phyloP scores from a whole-genome alignment of 2,113 vertebrate species.

The Anguilla rostrata region DNA sequence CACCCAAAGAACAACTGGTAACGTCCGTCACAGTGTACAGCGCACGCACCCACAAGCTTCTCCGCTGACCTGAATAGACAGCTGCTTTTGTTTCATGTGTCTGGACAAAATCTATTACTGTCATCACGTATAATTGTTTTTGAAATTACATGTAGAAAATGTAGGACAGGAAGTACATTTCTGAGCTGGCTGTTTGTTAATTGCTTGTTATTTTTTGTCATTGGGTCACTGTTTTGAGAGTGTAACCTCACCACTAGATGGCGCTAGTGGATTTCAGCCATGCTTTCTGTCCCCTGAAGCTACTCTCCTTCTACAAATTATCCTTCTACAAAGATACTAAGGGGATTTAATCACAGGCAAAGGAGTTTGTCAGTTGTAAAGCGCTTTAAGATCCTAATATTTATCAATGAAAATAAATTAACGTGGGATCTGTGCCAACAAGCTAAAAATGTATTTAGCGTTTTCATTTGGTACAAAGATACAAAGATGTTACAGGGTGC shows the following conservation, averaged over 20 bases:
- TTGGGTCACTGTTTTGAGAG: background rate
- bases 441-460: background rate
- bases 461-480: background rate
- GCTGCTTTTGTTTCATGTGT: too few relatives aligned
- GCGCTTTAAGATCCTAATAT: background rate
- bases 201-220: background rate
- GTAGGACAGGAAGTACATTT: background rate
- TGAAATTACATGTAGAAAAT: background rate
- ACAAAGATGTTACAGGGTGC: too few relatives aligned
- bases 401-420: background rate
- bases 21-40: conserved; percentile 45
- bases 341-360: background rate
- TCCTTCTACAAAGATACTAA: background rate
- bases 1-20: conserved; percentile 92
- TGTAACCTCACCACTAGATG: background rate
- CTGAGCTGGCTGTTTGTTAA: background rate
- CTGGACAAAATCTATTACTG: too few relatives aligned
- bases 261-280: background rate
- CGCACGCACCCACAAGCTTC: background rate
- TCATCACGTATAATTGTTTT: background rate
- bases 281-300: background rate
- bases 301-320: background rate
- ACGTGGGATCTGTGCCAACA: background rate
- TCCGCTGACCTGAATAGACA: too few relatives aligned
- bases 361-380: background rate